phyloP scores from a whole-genome alignment of 2,113 vertebrate species.

The Sander lucioperca region DNA sequence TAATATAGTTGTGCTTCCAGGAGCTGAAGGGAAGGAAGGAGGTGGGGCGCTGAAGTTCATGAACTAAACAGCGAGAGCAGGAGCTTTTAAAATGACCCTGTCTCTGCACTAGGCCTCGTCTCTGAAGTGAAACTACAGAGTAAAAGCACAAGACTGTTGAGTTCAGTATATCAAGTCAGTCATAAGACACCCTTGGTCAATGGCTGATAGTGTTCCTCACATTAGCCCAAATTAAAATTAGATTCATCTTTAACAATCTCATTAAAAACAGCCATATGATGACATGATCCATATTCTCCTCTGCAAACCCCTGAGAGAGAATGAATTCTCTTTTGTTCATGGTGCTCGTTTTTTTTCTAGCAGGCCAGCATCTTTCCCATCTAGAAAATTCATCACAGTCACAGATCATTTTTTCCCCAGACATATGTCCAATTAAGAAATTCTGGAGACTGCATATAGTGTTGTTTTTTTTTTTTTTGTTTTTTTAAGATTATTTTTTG shows the following conservation, averaged over 20 bases:
- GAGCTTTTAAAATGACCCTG: slow-evolving; percentile 65
- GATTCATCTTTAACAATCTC: slow-evolving; percentile 79
- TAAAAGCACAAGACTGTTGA: slow-evolving; percentile 81
- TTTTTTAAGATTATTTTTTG: too few species aligned
- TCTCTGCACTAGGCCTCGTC: slow-evolving; percentile 43
- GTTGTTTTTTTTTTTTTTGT: too few species aligned
- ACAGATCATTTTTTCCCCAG: slow-evolving; percentile 19
- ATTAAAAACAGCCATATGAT: slow-evolving; percentile 78
- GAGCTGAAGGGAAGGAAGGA: slow-evolving; percentile 52
- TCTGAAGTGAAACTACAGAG: slow-evolving; percentile 67
- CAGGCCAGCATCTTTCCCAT: slow-evolving; percentile 36
- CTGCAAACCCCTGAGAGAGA: slow-evolving; percentile 45
- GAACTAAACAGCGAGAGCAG: slow-evolving; percentile 59
- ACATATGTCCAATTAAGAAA: slow-evolving; percentile 64
- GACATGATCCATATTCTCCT: slow-evolving; percentile 50
- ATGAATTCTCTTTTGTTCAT: slow-evolving; percentile 63
- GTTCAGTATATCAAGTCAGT: slow-evolving; percentile 78
- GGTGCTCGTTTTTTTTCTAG: slow-evolving; percentile 41
- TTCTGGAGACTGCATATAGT: slow-evolving; percentile 42
- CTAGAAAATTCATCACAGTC: slow-evolving; percentile 54
- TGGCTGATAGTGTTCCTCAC: slow-evolving; percentile 78
- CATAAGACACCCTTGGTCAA: slow-evolving; percentile 82
- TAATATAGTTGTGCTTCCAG: slow-evolving; percentile 66
- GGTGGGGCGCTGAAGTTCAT: slow-evolving; percentile 63
- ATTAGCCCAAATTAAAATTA: slow-evolving; percentile 83